phyloP scores from a whole-genome alignment of 2,797 vertebrate genomes.

The Silurus aristotelis region DNA sequence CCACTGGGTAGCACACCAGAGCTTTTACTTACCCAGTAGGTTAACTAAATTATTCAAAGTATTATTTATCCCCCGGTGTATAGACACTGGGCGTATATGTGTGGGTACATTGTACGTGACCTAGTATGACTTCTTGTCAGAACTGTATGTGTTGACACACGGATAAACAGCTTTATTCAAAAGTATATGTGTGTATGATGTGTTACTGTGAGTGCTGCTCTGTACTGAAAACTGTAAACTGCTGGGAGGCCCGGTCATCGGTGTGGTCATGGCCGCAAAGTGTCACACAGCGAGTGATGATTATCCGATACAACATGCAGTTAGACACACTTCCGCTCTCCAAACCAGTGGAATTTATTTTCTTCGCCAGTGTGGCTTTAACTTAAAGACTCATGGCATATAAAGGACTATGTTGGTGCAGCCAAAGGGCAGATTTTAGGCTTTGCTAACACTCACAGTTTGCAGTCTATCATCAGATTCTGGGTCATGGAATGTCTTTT shows the following conservation, averaged over 20 bases:
- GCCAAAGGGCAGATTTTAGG: conserved; percentile 32
- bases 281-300: conserved; percentile 36
- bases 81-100: neutral
- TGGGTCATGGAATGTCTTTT: neutral
- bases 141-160: neutral
- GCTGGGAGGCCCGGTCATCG: conserved; percentile 45
- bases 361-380: neutral
- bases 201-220: neutral
- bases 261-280: conserved; percentile 54
- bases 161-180: neutral
- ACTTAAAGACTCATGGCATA: neutral
- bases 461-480: conserved; percentile 7
- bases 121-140: neutral
- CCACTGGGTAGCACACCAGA: neutral
- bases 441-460: conserved; percentile 35
- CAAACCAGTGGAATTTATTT: conserved; percentile 12
- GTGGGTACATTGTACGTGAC: neutral
- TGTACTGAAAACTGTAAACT: conserved; percentile 19
- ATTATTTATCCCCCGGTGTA: neutral
- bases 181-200: neutral
- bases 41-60: neutral
- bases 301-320: conserved; percentile 12
- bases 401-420: neutral
- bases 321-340: conserved; percentile 18
- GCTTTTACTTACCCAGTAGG: neutral